Evolutionary conservation across 2,113 vertebrate genomes (phyloP), one percentile per base, ranked within the genome.

Genomic region (Corydoras maculifer): DNA sequence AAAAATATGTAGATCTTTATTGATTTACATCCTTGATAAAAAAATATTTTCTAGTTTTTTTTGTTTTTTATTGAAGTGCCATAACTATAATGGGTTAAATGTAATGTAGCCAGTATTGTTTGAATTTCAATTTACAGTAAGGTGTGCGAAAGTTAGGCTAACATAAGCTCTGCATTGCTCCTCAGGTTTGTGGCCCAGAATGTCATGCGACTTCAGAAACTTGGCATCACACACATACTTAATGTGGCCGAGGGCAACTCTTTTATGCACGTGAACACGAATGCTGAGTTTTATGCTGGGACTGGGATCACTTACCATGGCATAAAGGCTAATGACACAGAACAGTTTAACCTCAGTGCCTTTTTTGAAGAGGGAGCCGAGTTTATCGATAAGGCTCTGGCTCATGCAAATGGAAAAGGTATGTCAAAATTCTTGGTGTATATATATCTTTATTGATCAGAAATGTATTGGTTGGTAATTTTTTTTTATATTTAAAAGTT

Each of bases 201-300:
- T 82, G 86, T 94, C 12, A 86, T 87, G 85, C 92, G 87, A 67
- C 86, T 99, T 80, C 92, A 97, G 87, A 93, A 84, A 15, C 84
- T 97, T 14, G 94, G 95, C 5, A 94, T 98, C 85, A 98, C 96
- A 10, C 97, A 99, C 0, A 84, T 99, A 80, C 89, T 99, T 71
- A 99, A 99, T 11, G 91, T 92, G 5, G 97, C 97, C 0, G 97
- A 99, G 79, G 97, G 97, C 62, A 95, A 91, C 82, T 98, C 96
- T 59, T 99, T 99, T 84, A 99, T 99, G 97, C 97, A 99, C 0
- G 97, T 99, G 80, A 98, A 99, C 87, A 99, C 97, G 72, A 95
- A 84, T 6, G 89, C 87, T n/a, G 94, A 90, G 55, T 98, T 96
- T 87, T 99, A 99, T 74, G 82, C 92, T 65, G 95, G 93, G 80